Conservation (phyloP, 2,888 invertebrate genomes). For the Ypsolopha sequella region DNA sequence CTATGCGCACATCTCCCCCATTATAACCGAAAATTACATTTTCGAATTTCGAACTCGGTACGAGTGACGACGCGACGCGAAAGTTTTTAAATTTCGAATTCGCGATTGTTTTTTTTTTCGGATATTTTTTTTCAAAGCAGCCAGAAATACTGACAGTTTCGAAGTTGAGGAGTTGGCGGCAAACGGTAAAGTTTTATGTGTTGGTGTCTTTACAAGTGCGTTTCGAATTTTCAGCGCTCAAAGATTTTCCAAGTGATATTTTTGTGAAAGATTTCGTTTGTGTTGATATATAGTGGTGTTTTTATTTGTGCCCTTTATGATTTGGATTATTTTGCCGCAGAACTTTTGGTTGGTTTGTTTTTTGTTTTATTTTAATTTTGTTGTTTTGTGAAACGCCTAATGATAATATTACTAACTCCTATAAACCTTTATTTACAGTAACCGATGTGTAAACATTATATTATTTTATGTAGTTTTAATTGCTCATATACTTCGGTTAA, state of each 20-base stretch:
- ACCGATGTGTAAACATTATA: too few relatives aligned
- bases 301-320: constrained; percentile 60
- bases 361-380: constrained; percentile 10
- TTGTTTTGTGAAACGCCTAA: neutral
- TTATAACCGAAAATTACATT: constrained; percentile 59
- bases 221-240: constrained; percentile 50
- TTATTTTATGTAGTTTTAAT: too few relatives aligned
- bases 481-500: too few relatives aligned
- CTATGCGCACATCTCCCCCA: constrained; percentile 68
- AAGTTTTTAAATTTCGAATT: constrained; percentile 23
- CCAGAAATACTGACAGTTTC: constrained; percentile 17
- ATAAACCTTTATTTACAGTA: too few relatives aligned
- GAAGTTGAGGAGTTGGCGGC: constrained; percentile 49
- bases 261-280: constrained; percentile 42
- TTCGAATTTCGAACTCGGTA: constrained; percentile 38
- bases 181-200: constrained; percentile 62
- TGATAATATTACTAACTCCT: too few relatives aligned
- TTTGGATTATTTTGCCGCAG: constrained; percentile 64
- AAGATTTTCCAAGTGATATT: constrained; percentile 40
- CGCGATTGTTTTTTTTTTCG: constrained; percentile 26
- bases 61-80: constrained; percentile 41
- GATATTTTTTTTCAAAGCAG: constrained; percentile 19
- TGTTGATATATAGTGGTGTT: constrained; percentile 52
- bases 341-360: constrained; percentile 60
- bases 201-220: constrained; percentile 51